Evolutionary conservation across 2,888 invertebrate species (phyloP), one percentile per base, ranked within the genome.

Genomic region (Alcis repandata): DNA sequence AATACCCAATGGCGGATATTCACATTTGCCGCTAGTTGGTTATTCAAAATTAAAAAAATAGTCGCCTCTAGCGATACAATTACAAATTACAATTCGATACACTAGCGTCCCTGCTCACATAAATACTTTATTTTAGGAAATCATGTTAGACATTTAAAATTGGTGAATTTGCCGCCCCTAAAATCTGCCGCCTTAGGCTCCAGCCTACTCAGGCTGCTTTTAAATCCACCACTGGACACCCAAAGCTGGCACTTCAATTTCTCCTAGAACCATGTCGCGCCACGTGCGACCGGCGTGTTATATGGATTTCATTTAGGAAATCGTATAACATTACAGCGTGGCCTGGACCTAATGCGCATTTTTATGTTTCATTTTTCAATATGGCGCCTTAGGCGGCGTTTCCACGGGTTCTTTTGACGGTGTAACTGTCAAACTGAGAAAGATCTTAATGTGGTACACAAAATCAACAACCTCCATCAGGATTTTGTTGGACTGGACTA

Each of bases 291-390:
- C 81, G 86, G 85, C 90, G 40, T 92, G 91, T 88, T 91, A 91
- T 92, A 91, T 91, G 92, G 91, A 88, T 87, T 92, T 92, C 91
- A 92, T 92, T 92, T 92, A 91, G 89, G 87, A 85, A 87, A 91
- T 87, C 90, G 91, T 90, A 90, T 89, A 90, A 90, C 86, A 88
- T 89, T 79, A 84, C 82, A 85, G 86, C 82, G 79, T 84, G 86
- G 87, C 79, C 81, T 73, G 80, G 73, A 76, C 88, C 88, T 91
- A 91, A 91, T 89, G 91, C 82, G 80, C 79, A 84, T 87, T 91
- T 91, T 92, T 91, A 89, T 88, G 88, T 82, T 85, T 83, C 79
- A 87, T 87, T 89, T 87, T 86, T 80, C 83, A 83, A 87, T 83
- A 87, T 69, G 68, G 67, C 72, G 56, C 32, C 59, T 19, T 13